A percentile compares a stretch with the other conserved stretches of the same genome.
Conservation (phyloP, 1,140 invertebrate species). For the Cylas formicarius region DNA sequence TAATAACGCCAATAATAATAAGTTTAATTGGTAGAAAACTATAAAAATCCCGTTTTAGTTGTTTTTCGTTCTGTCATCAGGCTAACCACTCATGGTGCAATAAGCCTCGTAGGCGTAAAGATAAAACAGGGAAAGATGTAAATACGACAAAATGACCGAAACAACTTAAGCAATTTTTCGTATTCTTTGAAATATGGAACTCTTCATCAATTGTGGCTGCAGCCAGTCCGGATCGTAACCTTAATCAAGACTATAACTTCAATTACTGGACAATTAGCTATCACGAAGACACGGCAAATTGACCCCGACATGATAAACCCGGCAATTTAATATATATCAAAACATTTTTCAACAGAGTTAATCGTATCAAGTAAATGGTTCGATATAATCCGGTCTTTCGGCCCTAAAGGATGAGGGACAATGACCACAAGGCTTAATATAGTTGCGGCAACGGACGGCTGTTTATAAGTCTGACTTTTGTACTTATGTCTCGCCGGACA, state of each 20-base stretch:
- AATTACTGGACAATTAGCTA: not conserved
- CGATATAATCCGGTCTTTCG: conserved; percentile 4
- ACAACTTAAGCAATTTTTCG: not conserved
- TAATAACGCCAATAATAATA: too few species aligned
- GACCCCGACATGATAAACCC: not conserved
- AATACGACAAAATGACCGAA: too few species aligned
- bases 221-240: not conserved
- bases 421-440: conserved; percentile 1
- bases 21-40: too few species aligned
- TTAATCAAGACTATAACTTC: too few species aligned
- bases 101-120: too few species aligned
- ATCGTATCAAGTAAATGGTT: conserved; percentile 9
- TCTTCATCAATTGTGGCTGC: not conserved
- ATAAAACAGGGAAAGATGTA: too few species aligned
- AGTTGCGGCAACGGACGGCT: not conserved
- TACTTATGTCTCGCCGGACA: not conserved
- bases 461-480: not conserved
- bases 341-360: conserved; percentile 9
- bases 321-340: conserved; percentile 6
- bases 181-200: not conserved
- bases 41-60: too few species aligned
- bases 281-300: not conserved
- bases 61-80: too few species aligned
- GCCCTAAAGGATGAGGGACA: not conserved
- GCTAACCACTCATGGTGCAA: too few species aligned